phyloP scores from a whole-genome alignment of 2,113 vertebrate genomes.

The Saccopteryx bilineata region DNA sequence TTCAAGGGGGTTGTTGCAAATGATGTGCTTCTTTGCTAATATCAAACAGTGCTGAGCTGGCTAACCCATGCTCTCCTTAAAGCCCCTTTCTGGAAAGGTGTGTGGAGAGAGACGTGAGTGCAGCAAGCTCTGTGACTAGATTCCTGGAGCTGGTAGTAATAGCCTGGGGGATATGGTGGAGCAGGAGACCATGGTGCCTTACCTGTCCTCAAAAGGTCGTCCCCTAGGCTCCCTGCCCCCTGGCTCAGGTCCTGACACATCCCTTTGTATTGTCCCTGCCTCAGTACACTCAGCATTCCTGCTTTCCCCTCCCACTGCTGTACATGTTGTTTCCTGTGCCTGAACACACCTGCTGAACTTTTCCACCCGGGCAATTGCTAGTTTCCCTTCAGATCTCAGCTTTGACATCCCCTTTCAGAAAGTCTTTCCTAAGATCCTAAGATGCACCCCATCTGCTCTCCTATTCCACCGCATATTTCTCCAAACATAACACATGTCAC shows the following conservation, averaged over 20 bases:
- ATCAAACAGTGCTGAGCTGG: not conserved
- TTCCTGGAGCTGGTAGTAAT: not conserved
- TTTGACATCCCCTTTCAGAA: not conserved
- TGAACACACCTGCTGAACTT: not conserved
- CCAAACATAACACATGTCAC: not conserved
- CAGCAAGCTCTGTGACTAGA: not conserved
- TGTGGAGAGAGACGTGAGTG: fast-evolving
- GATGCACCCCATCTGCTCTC: not conserved
- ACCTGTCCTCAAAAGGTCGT: not conserved
- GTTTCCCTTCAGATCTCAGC: not conserved
- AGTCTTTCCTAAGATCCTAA: not conserved
- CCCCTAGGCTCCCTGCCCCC: not conserved
- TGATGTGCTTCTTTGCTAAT: conserved; percentile 57
- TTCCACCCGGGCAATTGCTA: not conserved
- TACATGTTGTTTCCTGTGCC: not conserved
- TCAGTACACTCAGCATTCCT: not conserved
- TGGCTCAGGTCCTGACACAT: not conserved
- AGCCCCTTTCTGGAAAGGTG: not conserved
- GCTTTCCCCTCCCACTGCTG: not conserved
- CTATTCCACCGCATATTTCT: not conserved
- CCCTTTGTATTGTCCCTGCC: not conserved
- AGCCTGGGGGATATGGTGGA: not conserved
- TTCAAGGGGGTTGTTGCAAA: conserved; percentile 49
- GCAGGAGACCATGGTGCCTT: no score
- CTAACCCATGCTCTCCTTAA: not conserved